Conservation (phyloP, 2,113 vertebrate genomes). For the Mesembrinibis cayennensis region DNA sequence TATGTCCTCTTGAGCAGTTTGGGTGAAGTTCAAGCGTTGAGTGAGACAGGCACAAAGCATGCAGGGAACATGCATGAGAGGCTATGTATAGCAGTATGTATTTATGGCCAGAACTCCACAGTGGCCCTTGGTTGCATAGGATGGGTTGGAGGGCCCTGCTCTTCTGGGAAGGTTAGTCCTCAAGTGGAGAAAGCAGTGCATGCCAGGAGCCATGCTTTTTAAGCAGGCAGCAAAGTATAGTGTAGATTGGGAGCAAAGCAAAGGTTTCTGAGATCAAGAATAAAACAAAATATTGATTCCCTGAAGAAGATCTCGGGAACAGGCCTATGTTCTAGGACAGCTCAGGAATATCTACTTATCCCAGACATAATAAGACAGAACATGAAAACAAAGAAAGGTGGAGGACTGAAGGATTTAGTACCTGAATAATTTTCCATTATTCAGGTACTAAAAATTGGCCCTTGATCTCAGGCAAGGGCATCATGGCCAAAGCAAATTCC, state of each 20-base stretch:
- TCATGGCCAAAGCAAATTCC: not conserved
- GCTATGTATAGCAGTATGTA: fast-evolving
- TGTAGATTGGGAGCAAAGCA: not conserved
- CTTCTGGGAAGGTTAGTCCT: not conserved
- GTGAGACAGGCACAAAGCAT: not conserved
- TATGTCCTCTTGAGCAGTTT: not conserved
- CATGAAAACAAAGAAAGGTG: not conserved
- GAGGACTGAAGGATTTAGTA: not conserved
- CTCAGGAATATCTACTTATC: not conserved
- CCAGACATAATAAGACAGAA: not conserved
- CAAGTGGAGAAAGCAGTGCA: not conserved
- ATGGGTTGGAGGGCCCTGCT: not conserved
- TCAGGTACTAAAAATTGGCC: not conserved
- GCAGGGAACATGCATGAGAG: not conserved
- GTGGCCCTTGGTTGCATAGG: not conserved
- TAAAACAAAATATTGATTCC: not conserved
- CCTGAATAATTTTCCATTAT: not conserved
- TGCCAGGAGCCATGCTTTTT: not conserved
- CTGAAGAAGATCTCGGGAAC: not conserved
- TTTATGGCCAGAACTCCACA: not conserved
- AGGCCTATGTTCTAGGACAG: not conserved
- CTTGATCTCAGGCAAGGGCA: not conserved
- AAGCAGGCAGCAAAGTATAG: not conserved
- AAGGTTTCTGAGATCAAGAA: not conserved
- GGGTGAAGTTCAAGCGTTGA: not conserved